Evolutionary conservation across 2,888 invertebrate species (phyloP), one percentile per base, ranked within the genome.

Genomic region (Andrena praecox): DNA sequence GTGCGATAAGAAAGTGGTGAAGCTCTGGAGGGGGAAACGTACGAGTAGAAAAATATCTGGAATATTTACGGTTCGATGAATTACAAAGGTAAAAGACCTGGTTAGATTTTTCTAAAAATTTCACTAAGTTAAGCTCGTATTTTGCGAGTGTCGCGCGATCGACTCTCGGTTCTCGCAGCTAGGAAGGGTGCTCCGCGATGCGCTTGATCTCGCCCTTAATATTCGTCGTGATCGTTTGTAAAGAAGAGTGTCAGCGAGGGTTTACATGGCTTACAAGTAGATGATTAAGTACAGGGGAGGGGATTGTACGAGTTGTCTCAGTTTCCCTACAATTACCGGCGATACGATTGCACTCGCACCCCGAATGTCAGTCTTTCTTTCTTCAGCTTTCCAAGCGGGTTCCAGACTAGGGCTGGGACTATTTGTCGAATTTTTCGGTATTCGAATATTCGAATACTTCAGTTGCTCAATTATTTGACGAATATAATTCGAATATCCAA

Each of bases 341-440:
- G 62, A 79, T 82, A 66, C 62, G 70, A 50, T 72, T 73, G 48
- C 77, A 62, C 82, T 89, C 83, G 81, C 86, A 85, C 76, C 86
- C 85, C 80, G 10, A 50, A 87, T 56, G 24, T 91, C 91, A 90
- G 91, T 91, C 90, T 90, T 90, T 85, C 82, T 77, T 80, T 82
- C 24, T 12, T 35, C 67, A 29, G 67, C 35, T 60, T 73, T 50
- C n/a, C 56, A 35, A 69, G 68, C 82, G 70, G 31, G 67, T 80
- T 29, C 59, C 54, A 56, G 7, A 24, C 50, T 20, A 20, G 20
- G 20, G 20, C 20, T 20, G 20, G 20, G 20, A 20, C 20, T 20
- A 20, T 20, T 20, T 20, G 20, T 20, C 20, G 20, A 20, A 20
- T 20, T 20, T 20, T 20, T 20, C 0, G 20, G 20, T 20, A 20